These are phyloP conservation scores for Loxodonta africana DNA, from an alignment of 2,113 vertebrate species.

Conservation along the genomic window DNA sequence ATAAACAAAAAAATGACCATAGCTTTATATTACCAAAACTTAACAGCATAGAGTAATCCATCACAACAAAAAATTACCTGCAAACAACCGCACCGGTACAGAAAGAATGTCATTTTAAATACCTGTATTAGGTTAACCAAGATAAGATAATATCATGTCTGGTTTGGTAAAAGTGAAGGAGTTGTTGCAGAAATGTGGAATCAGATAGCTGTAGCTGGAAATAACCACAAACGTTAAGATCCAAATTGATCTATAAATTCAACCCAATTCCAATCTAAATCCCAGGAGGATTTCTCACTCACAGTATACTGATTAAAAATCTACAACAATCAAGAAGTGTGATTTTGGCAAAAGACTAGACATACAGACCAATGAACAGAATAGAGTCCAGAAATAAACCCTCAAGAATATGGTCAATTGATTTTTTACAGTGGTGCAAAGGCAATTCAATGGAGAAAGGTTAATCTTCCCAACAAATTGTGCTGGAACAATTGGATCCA, in stretches of 20 bases:
- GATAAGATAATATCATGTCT: not conserved
- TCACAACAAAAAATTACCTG: slow-evolving; percentile 22
- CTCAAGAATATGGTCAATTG: not conserved
- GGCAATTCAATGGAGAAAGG: not conserved
- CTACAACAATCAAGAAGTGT: not conserved
- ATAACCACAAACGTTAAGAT: slow-evolving; percentile 33
- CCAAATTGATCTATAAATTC: not conserved
- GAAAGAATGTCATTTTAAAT: slow-evolving; percentile 17
- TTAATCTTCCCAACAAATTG: not conserved
- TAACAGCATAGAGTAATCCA: not conserved
- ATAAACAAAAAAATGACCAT: not conserved
- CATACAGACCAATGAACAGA: not conserved
- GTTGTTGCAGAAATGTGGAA: not conserved
- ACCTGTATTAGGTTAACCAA: not conserved
- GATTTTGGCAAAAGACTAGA: not conserved
- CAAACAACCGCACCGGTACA: not conserved
- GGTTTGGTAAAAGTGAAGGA: not conserved
- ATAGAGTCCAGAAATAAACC: not conserved
- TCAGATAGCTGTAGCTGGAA: not conserved
- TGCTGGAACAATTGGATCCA: not conserved
- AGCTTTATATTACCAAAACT: slow-evolving; percentile 13
- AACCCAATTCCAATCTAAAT: not conserved
- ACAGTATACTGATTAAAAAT: not conserved
- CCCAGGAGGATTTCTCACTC: not conserved
- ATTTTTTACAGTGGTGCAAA: slow-evolving; percentile 47